Base-by-base conservation (phyloP, 2,113 vertebrate genomes). In the Mirounga angustirostris region DNA sequence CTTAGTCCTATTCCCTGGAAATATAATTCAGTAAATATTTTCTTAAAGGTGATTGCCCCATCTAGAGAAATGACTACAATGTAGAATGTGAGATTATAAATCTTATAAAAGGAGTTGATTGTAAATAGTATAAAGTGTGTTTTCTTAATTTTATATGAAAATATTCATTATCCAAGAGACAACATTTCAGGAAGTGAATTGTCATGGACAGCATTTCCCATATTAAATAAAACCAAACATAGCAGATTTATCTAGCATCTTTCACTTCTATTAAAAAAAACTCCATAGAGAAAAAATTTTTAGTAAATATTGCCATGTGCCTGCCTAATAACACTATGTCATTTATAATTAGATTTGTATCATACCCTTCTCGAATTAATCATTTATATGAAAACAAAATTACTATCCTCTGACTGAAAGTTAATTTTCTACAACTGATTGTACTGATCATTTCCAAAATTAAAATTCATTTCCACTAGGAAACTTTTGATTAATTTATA, bases 131-230 rank as follows among this genome's bases (percentile, higher is more conserved):
- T 61, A 88, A 92, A 86, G 16, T 86, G 24, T 22, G 2, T 52
- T 85, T 91, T 28, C 33, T 83, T 40, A 58, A 90, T 93, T 93
- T 86, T 90, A 93, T 15, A 59, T 73, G 30, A 74, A 43, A 90
- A 50, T 76, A 5, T 24, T 85, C 50, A 56, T 83, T 90, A 86
- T 74, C 4, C 24, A 86, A 67, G 56, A 86, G 46, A 85, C 8
- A 67, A n/a, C 9, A 2, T 82, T 93, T 74, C 19, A 76, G 76
- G 21, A 85, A n/a, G 26, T 67, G 24, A 79, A 56, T 36, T 89
- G 26, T 36, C 43, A 69, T 52, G 30, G 6, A 36, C 18, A 63
- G 4, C 52, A 85, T 43, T 80, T 90, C 22, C 21, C 36, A 84
- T 21, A 71, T 56, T 65, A 79, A 92, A 54, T 50, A 83, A 90